Evolutionary conservation across 2,888 invertebrate species (phyloP), one percentile per base, ranked within the genome.

Genomic region (Villa cingulata): DNA sequence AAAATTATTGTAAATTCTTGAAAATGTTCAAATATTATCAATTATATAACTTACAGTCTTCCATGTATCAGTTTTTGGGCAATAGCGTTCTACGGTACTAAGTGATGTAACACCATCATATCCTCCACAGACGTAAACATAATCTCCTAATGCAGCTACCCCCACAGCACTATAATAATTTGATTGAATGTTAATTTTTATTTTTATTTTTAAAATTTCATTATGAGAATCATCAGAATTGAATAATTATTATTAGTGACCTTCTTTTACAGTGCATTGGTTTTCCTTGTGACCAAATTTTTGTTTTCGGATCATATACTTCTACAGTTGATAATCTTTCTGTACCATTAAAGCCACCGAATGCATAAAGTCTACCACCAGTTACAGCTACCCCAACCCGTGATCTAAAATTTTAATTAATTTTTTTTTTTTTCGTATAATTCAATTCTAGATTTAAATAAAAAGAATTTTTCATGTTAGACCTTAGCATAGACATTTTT

Each of bases 331-430:
- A 79, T 16, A 90, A 71, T 52, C 90, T 71, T 62, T 89, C 87
- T 41, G 75, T 74, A 1, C 91, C 90, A 65, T 90, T 87, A 62
- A 87, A 90, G 1, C 90, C 90, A 16, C 82, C 83, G 61, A 90
- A 85, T 2, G 88, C 89, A 60, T 81, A 84, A 6, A 85, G 66
- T 64, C 80, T 77, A 58, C 86, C 83, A 58, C 81, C 76, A 58
- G 88, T 74, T 1, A 89, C 88, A 18, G 88, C 85, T 1, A 89
- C 88, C 1, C 90, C 89, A 4, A 90, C 83, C 42, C 88, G 70
- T 49, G 86, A 86, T 48, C 90, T 73, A 51, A 23, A 39, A 0
- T 19, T 23, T 23, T 23, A 23, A n/a, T n/a, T n/a, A n/a, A n/a
- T n/a, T n/a, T n/a, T n/a, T n/a, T n/a, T n/a, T n/a, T n/a, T n/a